These are phyloP conservation scores for Brachypterus glaber DNA, from an alignment of 2,888 invertebrate genomes.

Conservation along the genomic window DNA sequence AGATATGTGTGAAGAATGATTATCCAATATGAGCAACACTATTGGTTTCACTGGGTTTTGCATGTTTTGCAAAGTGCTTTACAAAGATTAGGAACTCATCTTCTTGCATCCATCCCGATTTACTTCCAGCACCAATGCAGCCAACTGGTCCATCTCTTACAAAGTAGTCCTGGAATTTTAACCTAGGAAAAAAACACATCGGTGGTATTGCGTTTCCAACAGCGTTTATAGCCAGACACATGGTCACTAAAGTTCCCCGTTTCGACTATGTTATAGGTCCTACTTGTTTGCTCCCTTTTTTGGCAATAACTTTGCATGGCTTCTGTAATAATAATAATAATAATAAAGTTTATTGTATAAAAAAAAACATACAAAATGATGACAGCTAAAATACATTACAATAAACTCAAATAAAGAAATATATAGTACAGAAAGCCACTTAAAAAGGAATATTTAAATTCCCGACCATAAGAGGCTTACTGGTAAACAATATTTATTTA, in stretches of 20 bases:
- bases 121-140: background rate
- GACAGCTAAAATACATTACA: too few species aligned
- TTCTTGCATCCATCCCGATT: background rate
- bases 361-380: too few species aligned
- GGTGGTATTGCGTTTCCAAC: background rate
- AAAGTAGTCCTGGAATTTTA: background rate
- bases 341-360: too few species aligned
- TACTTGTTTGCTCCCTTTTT: too few species aligned
- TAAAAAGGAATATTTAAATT: too few species aligned
- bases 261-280: background rate
- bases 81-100: background rate
- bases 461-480: too few species aligned
- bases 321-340: too few species aligned
- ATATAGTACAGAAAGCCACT: too few species aligned
- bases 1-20: constrained; percentile 3
- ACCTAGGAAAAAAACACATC: background rate
- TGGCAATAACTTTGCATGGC: too few species aligned
- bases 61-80: background rate
- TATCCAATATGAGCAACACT: constrained; percentile 1
- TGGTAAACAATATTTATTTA: too few species aligned
- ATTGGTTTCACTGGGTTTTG: background rate
- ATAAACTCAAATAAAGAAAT: too few species aligned
- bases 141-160: background rate
- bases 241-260: background rate
- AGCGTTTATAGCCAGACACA: background rate